Evolutionary conservation across 92 coral and sea anemone species (phyloP), one percentile per base, ranked within the genome.

Genomic region (Porites divaricata): DNA sequence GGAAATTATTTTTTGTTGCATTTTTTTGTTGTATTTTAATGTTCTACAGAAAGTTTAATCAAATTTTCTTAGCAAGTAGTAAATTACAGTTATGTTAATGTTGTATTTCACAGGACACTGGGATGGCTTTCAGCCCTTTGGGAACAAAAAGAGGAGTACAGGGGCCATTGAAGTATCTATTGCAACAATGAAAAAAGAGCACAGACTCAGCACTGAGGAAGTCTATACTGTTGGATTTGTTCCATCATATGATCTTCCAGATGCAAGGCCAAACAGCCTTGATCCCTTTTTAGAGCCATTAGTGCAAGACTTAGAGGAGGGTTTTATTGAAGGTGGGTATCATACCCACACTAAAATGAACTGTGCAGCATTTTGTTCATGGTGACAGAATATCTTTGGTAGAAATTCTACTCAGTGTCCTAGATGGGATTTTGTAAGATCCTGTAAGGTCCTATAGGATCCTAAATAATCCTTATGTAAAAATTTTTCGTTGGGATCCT

Each of bases 41-140:
- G n/a, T n/a, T n/a, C 45, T 26, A 28, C 35, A 70, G 9, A 41
- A 6, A 26, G 11, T 70, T 50, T 24, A 67, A 28, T 26, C 15
- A 11, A 70, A 70, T 28, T 70, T 21, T 22, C 56, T 58, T 53
- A 50, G 65, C 8, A 53, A 13, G 41, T 22, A 75, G 79, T 75
- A 53, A 59, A 75, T 23, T 21, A 12, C 35, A 57, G 35, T 67
- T 26, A 26, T 26, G 28, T 26, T 26, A 26, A 26, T 26, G 28
- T 26, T 75, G 57, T 54, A 23, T 68, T 8, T 87, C 73, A 63
- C 87, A 89, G 92, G 72, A 54, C 92, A 89, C 49, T 89, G 92
- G 92, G 92, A 89, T 83, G 92, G 92, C 64, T 89, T 89, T 79
- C 92, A 89, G 70, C 92, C 92, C 21, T 89, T 89, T 89, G 92